These are phyloP conservation scores for Leuctra nigra DNA, from an alignment of 2,888 invertebrate genomes.

Conservation along the genomic window DNA sequence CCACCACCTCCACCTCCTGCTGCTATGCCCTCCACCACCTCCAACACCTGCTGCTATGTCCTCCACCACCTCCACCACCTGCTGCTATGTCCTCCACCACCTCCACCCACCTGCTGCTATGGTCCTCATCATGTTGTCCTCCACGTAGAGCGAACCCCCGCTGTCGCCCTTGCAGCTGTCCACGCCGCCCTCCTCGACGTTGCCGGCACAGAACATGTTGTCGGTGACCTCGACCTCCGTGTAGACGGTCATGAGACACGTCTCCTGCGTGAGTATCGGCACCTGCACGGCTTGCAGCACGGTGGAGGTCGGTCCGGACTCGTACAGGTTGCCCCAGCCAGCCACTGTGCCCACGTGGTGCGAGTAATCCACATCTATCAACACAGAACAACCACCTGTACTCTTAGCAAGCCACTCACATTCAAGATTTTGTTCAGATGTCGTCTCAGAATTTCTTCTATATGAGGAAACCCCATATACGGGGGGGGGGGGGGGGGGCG, in stretches of 20 bases:
- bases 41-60: no score
- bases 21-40: no score
- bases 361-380: slow-evolving; percentile 39
- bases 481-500: no score
- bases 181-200: slow-evolving; percentile 50
- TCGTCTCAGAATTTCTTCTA: no score
- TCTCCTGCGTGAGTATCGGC: slow-evolving; percentile 63
- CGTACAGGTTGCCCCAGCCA: slow-evolving; percentile 67
- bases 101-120: slow-evolving; percentile 2
- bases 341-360: slow-evolving; percentile 59
- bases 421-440: no score
- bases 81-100: no score
- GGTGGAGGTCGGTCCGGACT: slow-evolving; percentile 58
- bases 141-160: not conserved
- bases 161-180: slow-evolving; percentile 57
- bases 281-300: slow-evolving; percentile 62
- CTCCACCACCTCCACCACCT: no score
- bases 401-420: no score
- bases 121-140: slow-evolving; percentile 5
- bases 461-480: no score
- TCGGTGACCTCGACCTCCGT: slow-evolving; percentile 61
- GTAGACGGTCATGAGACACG: slow-evolving; percentile 62
- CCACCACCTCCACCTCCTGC: no score
- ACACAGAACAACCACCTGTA: no score
- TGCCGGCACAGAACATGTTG: slow-evolving; percentile 75